Evolutionary conservation across 2,113 vertebrate species (phyloP).

Genomic region (Ursus arctos): DNA sequence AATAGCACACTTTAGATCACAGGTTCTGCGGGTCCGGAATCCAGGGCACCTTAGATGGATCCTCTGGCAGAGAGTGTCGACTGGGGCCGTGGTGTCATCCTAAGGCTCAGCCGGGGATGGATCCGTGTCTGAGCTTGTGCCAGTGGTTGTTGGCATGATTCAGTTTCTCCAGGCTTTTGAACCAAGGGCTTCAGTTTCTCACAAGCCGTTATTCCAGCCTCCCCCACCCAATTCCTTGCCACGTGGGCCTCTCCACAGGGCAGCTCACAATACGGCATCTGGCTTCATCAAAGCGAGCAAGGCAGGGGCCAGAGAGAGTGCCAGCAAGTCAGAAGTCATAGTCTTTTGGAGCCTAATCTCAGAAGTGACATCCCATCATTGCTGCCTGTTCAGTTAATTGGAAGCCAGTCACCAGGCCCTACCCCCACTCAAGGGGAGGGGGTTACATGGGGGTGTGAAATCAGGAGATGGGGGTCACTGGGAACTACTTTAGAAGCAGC

Average conservation of each 20-base stretch:
- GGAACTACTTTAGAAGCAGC: neutral
- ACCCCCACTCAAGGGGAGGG: neutral
- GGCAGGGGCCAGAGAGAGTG: neutral
- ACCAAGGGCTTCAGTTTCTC: neutral
- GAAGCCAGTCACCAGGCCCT: neutral
- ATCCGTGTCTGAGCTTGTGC: neutral
- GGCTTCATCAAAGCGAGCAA: neutral
- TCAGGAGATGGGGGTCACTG: rapidly evolving
- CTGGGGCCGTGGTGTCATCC: rapidly evolving
- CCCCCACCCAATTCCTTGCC: neutral
- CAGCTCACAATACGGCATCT: rapidly evolving
- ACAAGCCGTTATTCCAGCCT: rapidly evolving
- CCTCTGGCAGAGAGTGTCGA: neutral
- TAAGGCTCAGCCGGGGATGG: neutral
- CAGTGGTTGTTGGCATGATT: rapidly evolving
- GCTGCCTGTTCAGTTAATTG: rapidly evolving
- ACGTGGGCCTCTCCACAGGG: rapidly evolving
- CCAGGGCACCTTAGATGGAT: neutral
- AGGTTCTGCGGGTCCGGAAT: neutral
- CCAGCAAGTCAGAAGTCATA: neutral
- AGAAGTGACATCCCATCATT: neutral
- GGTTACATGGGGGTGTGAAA: rapidly evolving
- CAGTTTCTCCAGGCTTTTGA: neutral
- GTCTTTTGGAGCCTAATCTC: neutral
- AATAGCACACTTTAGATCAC: neutral